phyloP scores from a whole-genome alignment of 2,113 vertebrate species.

The Dinomys branickii region DNA sequence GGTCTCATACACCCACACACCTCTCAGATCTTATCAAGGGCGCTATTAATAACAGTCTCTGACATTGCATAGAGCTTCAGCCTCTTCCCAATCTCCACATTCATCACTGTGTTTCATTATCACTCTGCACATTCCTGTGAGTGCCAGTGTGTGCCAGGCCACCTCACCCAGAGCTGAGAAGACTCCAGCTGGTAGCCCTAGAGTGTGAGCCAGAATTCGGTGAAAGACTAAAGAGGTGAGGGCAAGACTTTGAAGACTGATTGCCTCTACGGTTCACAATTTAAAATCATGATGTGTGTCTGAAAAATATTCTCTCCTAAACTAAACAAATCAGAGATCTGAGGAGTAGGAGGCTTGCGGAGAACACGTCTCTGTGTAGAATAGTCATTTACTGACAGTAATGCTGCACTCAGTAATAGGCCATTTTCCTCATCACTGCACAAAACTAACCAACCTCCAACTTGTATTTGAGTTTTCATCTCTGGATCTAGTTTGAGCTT shows the following conservation, averaged over 20 bases:
- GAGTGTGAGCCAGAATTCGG: neutral
- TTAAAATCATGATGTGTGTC: constrained; percentile 28
- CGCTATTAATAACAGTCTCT: neutral
- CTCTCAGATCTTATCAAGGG: neutral
- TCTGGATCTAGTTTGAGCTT: constrained; percentile 34
- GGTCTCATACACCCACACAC: accelerated
- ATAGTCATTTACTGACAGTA: constrained; percentile 43
- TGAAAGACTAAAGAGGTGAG: neutral
- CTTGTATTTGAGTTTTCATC: constrained; percentile 34
- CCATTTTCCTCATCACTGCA: constrained; percentile 64
- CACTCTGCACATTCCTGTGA: neutral
- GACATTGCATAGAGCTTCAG: accelerated
- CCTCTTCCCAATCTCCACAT: neutral
- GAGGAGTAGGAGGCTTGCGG: constrained; percentile 39
- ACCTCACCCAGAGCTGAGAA: neutral
- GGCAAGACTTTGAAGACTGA: neutral
- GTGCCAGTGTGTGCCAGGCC: neutral
- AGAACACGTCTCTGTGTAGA: neutral
- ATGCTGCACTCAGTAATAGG: neutral
- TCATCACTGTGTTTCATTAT: neutral
- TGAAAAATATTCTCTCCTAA: constrained; percentile 54
- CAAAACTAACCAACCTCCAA: constrained; percentile 61
- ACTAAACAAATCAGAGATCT: constrained; percentile 59
- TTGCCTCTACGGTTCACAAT: constrained; percentile 31
- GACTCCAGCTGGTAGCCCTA: neutral